Evolutionary conservation across 2,113 vertebrate genomes (phyloP).

Genomic region (Dascyllus trimaculatus): DNA sequence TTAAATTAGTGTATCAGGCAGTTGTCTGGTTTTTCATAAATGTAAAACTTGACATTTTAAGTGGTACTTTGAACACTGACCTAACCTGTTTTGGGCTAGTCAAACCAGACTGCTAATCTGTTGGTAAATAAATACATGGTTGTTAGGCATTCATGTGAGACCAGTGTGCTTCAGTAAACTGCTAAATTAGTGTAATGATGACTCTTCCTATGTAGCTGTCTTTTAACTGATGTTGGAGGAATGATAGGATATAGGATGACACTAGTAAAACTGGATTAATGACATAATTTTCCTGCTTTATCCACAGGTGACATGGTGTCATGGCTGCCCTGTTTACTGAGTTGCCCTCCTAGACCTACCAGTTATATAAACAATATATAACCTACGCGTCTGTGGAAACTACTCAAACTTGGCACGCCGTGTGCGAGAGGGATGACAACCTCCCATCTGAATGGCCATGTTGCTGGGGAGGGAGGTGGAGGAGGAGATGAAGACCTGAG

Average conservation of each 20-base stretch:
- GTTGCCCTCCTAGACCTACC: constrained; percentile 61
- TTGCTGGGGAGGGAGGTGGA: constrained; percentile 89
- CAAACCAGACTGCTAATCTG: too few species aligned
- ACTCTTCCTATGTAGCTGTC: too few species aligned
- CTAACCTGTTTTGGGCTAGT: too few species aligned
- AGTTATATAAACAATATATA: not conserved
- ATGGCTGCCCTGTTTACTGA: constrained; percentile 63
- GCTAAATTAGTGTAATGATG: too few species aligned
- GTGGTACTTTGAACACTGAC: too few species aligned
- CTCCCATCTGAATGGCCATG: constrained; percentile 95
- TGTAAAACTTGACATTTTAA: too few species aligned
- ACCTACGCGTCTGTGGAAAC: constrained; percentile 1
- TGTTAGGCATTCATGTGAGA: too few species aligned
- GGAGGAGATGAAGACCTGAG: constrained; percentile 85
- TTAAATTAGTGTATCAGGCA: too few species aligned
- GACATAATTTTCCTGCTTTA: not conserved
- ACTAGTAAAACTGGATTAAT: not conserved
- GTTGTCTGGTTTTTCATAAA: too few species aligned
- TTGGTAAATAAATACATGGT: too few species aligned
- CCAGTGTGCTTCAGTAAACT: too few species aligned
- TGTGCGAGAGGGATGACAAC: constrained; percentile 88
- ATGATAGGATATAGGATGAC: not conserved
- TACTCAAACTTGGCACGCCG: not conserved
- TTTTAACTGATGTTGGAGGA: not conserved
- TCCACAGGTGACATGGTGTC: constrained; percentile 58